A percentile compares a stretch with the other conserved stretches of the same genome.
These are phyloP conservation scores for Percopsis omiscomaycus DNA, from an alignment of 2,797 vertebrate species.

Conservation along the genomic window DNA sequence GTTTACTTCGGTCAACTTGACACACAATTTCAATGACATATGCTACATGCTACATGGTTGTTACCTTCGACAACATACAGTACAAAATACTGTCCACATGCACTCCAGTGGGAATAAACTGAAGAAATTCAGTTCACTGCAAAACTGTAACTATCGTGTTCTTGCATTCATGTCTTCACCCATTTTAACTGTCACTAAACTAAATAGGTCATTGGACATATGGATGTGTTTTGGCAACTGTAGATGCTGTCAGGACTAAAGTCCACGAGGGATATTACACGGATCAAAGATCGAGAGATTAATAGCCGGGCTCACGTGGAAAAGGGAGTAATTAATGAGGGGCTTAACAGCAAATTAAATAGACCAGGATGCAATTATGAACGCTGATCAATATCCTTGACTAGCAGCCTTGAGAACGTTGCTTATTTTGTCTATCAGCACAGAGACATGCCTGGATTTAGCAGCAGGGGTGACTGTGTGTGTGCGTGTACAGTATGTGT, in stretches of 20 bases:
- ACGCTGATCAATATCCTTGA: conserved; percentile 73
- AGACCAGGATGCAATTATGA: conserved; percentile 69
- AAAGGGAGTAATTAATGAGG: conserved; percentile 65
- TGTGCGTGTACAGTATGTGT: background rate
- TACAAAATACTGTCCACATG: too few relatives aligned
- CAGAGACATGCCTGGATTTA: conserved; percentile 34
- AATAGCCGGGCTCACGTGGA: conserved; percentile 59
- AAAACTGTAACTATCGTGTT: too few relatives aligned
- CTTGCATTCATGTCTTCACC: too few relatives aligned
- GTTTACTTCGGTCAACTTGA: conserved; percentile 47
- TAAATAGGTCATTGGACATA: conserved; percentile 20
- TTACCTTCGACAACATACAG: background rate
- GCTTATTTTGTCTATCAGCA: conserved; percentile 41
- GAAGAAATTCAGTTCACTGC: too few relatives aligned
- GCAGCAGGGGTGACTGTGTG: conserved; percentile 24
- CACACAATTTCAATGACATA: conserved; percentile 42
- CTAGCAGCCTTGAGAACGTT: conserved; percentile 51
- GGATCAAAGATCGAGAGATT: conserved; percentile 68
- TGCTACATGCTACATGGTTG: conserved; percentile 38
- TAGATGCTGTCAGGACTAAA: conserved; percentile 44
- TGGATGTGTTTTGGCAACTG: conserved; percentile 38
- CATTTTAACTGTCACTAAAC: too few relatives aligned
- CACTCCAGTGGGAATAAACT: too few relatives aligned
- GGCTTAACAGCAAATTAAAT: conserved; percentile 72
- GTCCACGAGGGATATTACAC: conserved; percentile 63